phyloP scores from a whole-genome alignment of 2,797 vertebrate species.

The Hapalemur alaotrensis region DNA sequence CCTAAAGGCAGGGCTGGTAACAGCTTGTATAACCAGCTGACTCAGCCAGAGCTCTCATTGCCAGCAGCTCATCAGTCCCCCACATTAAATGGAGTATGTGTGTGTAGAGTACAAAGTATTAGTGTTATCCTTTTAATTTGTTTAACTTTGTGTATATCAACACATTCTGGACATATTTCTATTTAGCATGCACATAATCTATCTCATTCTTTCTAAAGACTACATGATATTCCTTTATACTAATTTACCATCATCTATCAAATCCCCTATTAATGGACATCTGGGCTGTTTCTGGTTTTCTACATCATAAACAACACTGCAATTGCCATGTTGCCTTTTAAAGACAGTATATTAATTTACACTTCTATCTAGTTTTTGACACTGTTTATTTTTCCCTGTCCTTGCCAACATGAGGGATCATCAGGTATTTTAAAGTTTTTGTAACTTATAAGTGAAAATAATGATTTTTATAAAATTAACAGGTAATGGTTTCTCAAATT shows the following conservation, averaged over 20 bases:
- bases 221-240: not conserved
- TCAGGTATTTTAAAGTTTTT: not conserved
- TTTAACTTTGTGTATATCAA: constrained; percentile 14
- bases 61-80: not conserved
- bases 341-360: not conserved
- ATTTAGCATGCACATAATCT: not conserved
- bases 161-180: not conserved
- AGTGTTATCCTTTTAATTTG: constrained; percentile 21
- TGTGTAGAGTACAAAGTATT: not conserved
- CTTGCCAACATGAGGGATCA: not conserved
- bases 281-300: not conserved
- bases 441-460: not conserved
- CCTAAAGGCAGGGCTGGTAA: not conserved
- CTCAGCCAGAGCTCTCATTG: not conserved
- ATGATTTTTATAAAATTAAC: not conserved
- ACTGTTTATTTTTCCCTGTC: not conserved
- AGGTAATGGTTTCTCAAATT: not conserved
- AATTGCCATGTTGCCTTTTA: not conserved
- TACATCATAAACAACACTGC: not conserved
- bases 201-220: not conserved
- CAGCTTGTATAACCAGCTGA: not conserved
- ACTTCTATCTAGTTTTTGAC: not conserved
- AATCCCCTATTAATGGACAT: not conserved
- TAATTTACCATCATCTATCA: not conserved
- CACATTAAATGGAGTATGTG: not conserved